Conservation (phyloP, 1,140 invertebrate genomes). For the Pseudomyrmex concolor region DNA sequence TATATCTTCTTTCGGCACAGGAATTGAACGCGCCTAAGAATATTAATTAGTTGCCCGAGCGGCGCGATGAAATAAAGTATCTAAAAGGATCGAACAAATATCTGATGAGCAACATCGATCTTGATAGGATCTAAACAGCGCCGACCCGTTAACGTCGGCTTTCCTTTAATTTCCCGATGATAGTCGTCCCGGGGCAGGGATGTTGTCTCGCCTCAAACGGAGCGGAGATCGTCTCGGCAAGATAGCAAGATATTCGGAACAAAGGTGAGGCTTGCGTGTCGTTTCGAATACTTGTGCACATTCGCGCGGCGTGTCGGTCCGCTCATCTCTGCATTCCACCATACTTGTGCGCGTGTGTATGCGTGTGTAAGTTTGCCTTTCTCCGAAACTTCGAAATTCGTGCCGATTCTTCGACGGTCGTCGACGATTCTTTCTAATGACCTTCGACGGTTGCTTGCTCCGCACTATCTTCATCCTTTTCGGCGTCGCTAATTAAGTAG, state of each 20-base stretch:
- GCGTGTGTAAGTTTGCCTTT: conserved; percentile 30
- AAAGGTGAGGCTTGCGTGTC: conserved; percentile 63
- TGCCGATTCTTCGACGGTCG: conserved; percentile 10
- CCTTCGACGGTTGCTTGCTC: conserved; percentile 30
- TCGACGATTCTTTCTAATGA: conserved; percentile 31
- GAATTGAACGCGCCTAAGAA: neutral
- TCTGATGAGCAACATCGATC: conserved; percentile 48
- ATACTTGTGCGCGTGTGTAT: conserved; percentile 15
- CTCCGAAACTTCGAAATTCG: conserved; percentile 47
- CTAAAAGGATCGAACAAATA: conserved; percentile 57
- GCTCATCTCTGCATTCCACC: conserved; percentile 55
- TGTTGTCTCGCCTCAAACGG: neutral
- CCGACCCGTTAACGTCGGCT: conserved; percentile 42
- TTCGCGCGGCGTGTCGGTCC: conserved; percentile 29
- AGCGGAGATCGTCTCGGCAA: conserved; percentile 56
- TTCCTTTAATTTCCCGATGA: conserved; percentile 67
- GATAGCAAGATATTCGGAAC: conserved; percentile 66
- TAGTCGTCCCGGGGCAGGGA: conserved; percentile 13
- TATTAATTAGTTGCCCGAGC: conserved; percentile 40
- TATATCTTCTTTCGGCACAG: neutral
- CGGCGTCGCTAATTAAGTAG: conserved; percentile 60
- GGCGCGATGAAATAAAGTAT: neutral
- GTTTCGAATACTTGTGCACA: conserved; percentile 35
- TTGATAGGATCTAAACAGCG: conserved; percentile 56
- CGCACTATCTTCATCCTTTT: conserved; percentile 11